Percentiles rank a stretch among this genome's conserved stretches.
Conservation (phyloP, 2,113 vertebrate species). For the Alethe diademata region DNA sequence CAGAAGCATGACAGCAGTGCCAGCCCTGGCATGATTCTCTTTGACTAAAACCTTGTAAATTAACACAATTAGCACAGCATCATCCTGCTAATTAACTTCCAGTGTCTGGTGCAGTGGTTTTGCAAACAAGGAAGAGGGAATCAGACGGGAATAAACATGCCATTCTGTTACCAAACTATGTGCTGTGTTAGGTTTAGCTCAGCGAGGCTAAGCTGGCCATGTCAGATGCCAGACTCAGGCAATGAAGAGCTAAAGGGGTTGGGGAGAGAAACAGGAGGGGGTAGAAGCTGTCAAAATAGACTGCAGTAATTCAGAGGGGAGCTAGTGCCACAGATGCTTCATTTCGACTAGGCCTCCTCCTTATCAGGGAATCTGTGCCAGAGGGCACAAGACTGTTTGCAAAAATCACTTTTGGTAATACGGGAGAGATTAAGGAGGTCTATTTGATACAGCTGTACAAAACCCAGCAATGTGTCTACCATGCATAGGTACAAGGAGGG, state of each 20-base stretch:
- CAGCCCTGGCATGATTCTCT: slow-evolving; percentile 90
- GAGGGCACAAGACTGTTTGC: slow-evolving; percentile 71
- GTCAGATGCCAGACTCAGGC: slow-evolving; percentile 75
- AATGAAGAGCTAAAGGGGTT: slow-evolving; percentile 73
- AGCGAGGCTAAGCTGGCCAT: slow-evolving; percentile 72
- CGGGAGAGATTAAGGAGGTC: slow-evolving; percentile 65
- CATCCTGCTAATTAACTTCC: slow-evolving; percentile 97
- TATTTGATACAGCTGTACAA: slow-evolving; percentile 64
- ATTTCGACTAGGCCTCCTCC: slow-evolving; percentile 62
- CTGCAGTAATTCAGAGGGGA: slow-evolving; percentile 70
- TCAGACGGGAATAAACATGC: slow-evolving; percentile 87
- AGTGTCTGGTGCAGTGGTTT: slow-evolving; percentile 88
- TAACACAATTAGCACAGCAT: slow-evolving; percentile 99
- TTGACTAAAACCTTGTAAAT: slow-evolving; percentile 99
- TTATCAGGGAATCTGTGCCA: slow-evolving; percentile 74
- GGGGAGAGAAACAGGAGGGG: slow-evolving; percentile 59
- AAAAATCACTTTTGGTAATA: slow-evolving; percentile 75
- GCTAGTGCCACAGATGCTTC: slow-evolving; percentile 72
- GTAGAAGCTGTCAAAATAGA: slow-evolving; percentile 72
- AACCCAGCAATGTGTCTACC: slow-evolving; percentile 14
- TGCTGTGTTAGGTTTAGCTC: slow-evolving; percentile 71
- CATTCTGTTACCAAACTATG: slow-evolving; percentile 87
- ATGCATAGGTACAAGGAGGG: slow-evolving; percentile 41
- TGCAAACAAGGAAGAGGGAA: slow-evolving; percentile 86
- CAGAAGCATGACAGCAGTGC: slow-evolving; percentile 88